Evolutionary conservation across 2,888 invertebrate species (phyloP).

Genomic region (Dendrolimus pini): DNA sequence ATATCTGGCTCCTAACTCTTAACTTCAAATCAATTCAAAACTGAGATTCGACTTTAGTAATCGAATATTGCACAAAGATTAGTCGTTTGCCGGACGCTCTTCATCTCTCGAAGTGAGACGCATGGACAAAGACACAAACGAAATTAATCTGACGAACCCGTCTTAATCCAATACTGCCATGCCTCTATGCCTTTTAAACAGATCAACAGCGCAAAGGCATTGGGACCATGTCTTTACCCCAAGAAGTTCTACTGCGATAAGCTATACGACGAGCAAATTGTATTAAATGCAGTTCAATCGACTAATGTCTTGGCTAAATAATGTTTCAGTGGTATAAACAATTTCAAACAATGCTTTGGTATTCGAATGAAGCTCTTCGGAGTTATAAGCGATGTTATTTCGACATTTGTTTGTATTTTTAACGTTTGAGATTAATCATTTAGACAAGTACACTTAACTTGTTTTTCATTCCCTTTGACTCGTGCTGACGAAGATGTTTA

Average conservation of each 20-base stretch:
- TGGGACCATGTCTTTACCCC: background rate
- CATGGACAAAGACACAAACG: slow-evolving; percentile 66
- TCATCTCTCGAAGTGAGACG: slow-evolving; percentile 34
- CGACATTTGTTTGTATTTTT: no score
- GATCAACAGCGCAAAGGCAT: slow-evolving; percentile 20
- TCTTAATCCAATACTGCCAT: slow-evolving; percentile 56
- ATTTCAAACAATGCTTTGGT: background rate
- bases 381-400: background rate
- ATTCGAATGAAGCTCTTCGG: background rate
- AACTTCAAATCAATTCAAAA: no score
- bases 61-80: slow-evolving; percentile 57
- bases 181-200: slow-evolving; percentile 45
- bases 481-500: background rate
- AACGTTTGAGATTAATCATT: no score
- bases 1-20: no score
- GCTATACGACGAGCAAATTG: slow-evolving; percentile 1
- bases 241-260: background rate
- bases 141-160: slow-evolving; percentile 69
- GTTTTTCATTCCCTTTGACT: background rate
- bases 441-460: background rate
- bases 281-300: background rate
- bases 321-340: background rate
- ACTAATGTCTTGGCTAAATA: background rate
- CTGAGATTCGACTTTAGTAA: slow-evolving; percentile 26
- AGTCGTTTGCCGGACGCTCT: slow-evolving; percentile 49